phyloP scores from a whole-genome alignment of 1,140 invertebrate species.

The Drosophila subpulchrella region DNA sequence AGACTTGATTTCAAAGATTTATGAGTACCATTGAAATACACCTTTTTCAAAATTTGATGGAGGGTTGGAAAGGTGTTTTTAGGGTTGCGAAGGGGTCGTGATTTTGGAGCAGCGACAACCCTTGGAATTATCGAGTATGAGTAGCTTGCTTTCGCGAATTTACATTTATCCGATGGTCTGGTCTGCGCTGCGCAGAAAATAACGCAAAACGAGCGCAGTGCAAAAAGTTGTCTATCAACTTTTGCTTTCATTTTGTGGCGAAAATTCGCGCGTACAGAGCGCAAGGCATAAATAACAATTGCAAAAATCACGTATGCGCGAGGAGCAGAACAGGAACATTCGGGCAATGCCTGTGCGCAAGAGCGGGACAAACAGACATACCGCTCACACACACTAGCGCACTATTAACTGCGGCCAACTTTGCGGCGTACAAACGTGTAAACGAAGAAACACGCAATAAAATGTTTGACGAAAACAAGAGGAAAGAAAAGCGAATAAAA shows the following conservation, averaged over 20 bases:
- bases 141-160: conserved; percentile 38
- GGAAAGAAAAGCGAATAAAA: conserved; percentile 35
- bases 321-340: conserved; percentile 39
- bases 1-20: not conserved
- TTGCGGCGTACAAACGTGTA: conserved; percentile 52
- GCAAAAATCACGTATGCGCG: conserved; percentile 75
- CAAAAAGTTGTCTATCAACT: conserved; percentile 79
- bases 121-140: conserved; percentile 53
- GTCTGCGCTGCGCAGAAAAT: conserved; percentile 49
- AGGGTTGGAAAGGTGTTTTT: not conserved
- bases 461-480: conserved; percentile 71
- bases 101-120: conserved; percentile 39
- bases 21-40: not conserved
- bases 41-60: conserved; percentile 13
- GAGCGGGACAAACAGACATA: conserved; percentile 48
- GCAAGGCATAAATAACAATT: conserved; percentile 64
- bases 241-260: conserved; percentile 82
- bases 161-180: conserved; percentile 16
- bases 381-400: conserved; percentile 16
- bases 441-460: conserved; percentile 60
- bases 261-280: conserved; percentile 66
- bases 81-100: conserved; percentile 8
- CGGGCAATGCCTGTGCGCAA: conserved; percentile 8
- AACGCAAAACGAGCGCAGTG: conserved; percentile 48
- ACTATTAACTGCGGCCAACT: conserved; percentile 59